Percentiles rank a stretch among this genome's conserved stretches.
phyloP scores from a whole-genome alignment of 2,113 vertebrate genomes.

The Cranoglanis bouderius region DNA sequence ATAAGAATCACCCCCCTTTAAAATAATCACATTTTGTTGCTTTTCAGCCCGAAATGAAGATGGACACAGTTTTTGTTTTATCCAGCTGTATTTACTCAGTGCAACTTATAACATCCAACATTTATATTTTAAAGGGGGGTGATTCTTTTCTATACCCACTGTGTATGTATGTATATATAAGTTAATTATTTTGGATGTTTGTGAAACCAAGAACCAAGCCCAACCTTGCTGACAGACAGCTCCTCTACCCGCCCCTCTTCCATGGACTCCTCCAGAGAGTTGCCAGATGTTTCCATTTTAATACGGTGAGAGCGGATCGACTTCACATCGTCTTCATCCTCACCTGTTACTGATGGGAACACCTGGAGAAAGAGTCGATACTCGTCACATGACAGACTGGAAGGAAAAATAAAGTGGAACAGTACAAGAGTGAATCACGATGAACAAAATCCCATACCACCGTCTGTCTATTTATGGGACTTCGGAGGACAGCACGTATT shows the following conservation, averaged over 20 bases:
- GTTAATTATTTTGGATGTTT: not conserved
- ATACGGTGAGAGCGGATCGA: slow-evolving; percentile 66
- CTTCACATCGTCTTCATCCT: slow-evolving; percentile 68
- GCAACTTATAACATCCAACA: too few species aligned
- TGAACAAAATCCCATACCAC: not conserved
- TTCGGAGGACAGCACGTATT: not conserved
- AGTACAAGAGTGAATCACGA: not conserved
- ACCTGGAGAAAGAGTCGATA: slow-evolving; percentile 53
- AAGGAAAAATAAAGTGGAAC: not conserved
- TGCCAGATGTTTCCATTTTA: slow-evolving; percentile 69
- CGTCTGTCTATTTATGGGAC: not conserved
- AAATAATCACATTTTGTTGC: too few species aligned
- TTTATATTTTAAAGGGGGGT: too few species aligned
- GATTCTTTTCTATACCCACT: too few species aligned
- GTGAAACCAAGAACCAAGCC: not conserved
- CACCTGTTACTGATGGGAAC: slow-evolving; percentile 62
- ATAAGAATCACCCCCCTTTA: too few species aligned
- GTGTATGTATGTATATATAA: too few species aligned
- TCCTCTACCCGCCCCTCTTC: slow-evolving; percentile 65
- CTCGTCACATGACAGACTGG: not conserved
- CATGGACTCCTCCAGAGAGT: slow-evolving; percentile 66
- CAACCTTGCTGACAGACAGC: slow-evolving; percentile 68
- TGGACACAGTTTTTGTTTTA: too few species aligned
- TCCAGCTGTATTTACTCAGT: too few species aligned
- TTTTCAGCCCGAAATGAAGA: too few species aligned